Conservation (phyloP, 2,888 invertebrate species). For the Mallateleia sp. region DNA sequence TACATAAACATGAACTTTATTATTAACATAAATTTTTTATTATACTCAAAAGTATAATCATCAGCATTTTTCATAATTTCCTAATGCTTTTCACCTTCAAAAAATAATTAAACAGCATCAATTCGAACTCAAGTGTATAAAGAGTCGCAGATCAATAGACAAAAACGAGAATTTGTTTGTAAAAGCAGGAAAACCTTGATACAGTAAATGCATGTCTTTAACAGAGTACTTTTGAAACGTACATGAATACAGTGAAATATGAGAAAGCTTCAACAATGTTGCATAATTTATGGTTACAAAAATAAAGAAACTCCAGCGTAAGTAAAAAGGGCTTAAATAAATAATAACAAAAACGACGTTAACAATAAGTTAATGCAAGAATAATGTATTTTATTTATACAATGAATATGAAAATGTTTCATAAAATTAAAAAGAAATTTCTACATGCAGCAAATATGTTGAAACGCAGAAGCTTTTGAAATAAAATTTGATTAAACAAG, state of each 20-base stretch:
- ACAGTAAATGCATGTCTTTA: conserved; percentile 3
- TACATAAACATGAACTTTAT: no score
- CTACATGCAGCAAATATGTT: no score
- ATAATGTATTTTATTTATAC: no score
- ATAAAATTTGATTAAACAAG: neutral
- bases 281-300: conserved; percentile 28
- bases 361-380: neutral
- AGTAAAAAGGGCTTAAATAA: neutral
- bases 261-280: conserved; percentile 19
- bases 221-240: conserved; percentile 17
- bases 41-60: no score
- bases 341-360: neutral
- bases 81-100: conserved; percentile 27
- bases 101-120: conserved; percentile 17
- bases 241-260: conserved; percentile 15
- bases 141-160: conserved; percentile 12
- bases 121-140: conserved; percentile 18
- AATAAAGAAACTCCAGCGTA: neutral
- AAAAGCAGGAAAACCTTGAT: conserved; percentile 21
- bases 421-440: no score
- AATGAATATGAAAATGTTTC: no score
- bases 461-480: no score
- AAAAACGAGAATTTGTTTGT: conserved; percentile 25
- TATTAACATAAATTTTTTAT: no score
- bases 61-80: neutral